Conservation (phyloP, 2,888 invertebrate species). For the Eristalis pertinax region DNA sequence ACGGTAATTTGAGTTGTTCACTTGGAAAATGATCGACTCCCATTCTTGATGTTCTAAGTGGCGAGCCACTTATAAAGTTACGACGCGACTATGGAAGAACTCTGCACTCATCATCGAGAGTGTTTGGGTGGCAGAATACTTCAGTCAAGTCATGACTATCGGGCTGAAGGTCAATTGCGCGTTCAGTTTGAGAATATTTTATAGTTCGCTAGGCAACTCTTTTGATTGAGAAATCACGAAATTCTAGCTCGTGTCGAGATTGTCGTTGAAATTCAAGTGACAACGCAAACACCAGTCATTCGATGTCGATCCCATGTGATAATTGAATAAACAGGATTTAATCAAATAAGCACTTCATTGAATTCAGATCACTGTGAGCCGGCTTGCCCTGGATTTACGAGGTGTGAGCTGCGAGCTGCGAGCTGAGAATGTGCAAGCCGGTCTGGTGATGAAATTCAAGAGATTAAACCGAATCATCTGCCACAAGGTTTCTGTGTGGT, state of each 20-base stretch:
- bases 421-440: neutral
- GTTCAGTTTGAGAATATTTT: no score
- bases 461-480: slow-evolving; percentile 9
- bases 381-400: neutral
- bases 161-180: slow-evolving; percentile 41
- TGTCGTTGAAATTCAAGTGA: slow-evolving; percentile 10
- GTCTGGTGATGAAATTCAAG: slow-evolving; percentile 3
- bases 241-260: neutral
- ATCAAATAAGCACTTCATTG: slow-evolving; percentile 28
- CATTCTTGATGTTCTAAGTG: slow-evolving; percentile 24
- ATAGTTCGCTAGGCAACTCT: slow-evolving; percentile 39
- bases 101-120: neutral
- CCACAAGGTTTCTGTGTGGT: slow-evolving; percentile 20
- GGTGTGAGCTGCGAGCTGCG: neutral
- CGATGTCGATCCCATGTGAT: slow-evolving; percentile 9
- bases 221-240: slow-evolving; percentile 38
- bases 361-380: slow-evolving; percentile 12
- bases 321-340: slow-evolving; percentile 8
- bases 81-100: neutral
- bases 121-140: slow-evolving; percentile 20
- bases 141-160: neutral
- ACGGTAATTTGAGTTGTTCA: slow-evolving; percentile 30
- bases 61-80: neutral
- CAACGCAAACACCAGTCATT: slow-evolving; percentile 13
- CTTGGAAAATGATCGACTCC: slow-evolving; percentile 31